phyloP scores from a whole-genome alignment of 2,113 vertebrate genomes.

The Oreocharis arfaki region DNA sequence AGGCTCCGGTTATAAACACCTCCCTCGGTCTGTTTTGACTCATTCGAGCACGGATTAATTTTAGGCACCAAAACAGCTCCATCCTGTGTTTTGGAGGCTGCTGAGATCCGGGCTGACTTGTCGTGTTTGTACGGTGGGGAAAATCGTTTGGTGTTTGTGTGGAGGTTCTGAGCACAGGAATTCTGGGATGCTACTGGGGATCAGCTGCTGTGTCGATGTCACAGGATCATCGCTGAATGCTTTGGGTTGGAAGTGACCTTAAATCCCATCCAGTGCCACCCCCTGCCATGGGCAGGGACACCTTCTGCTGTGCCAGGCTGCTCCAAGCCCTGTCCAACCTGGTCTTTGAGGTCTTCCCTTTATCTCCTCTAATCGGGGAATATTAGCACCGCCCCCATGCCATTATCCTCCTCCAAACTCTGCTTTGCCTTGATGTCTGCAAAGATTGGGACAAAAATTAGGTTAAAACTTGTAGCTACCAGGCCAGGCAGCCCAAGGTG shows the following conservation, averaged over 20 bases:
- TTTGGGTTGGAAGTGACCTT: background rate
- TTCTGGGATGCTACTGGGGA: background rate
- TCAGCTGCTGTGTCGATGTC: background rate
- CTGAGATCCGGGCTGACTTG: background rate
- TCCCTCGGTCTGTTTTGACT: background rate
- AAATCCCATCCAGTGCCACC: background rate
- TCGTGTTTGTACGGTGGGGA: fast-evolving
- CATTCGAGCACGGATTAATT: background rate
- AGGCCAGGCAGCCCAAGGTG: background rate
- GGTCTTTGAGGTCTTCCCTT: background rate
- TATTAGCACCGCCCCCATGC: background rate
- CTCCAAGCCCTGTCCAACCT: background rate
- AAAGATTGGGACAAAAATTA: background rate
- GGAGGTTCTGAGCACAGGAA: fast-evolving
- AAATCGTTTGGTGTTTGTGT: background rate
- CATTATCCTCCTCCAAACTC: background rate
- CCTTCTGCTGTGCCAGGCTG: background rate
- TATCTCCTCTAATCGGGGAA: background rate
- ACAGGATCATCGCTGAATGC: fast-evolving
- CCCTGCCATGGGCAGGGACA: background rate
- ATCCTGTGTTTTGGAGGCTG: background rate
- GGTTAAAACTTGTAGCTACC: background rate
- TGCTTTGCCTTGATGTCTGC: background rate
- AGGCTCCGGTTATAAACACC: background rate
- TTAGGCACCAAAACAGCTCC: background rate